These are phyloP conservation scores for Phalacrocorax brasilianus DNA, from an alignment of 2,113 vertebrate species.

Conservation along the genomic window DNA sequence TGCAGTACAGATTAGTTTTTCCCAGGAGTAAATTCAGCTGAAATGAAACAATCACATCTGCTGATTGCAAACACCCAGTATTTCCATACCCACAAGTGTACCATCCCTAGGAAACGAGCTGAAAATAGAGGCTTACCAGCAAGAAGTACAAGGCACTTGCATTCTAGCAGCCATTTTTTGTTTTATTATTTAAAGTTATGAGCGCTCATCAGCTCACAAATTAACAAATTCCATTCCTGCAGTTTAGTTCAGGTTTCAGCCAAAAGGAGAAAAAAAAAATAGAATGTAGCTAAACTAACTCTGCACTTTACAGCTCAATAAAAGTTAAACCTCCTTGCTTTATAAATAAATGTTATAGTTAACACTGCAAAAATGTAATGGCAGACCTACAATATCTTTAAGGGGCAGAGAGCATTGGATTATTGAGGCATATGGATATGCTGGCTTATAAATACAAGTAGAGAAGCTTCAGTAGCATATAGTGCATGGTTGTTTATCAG, in stretches of 20 bases:
- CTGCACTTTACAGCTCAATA: slow-evolving; percentile 8
- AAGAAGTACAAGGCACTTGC: slow-evolving; percentile 23
- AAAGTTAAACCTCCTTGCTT: slow-evolving; percentile 45
- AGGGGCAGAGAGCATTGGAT: background rate
- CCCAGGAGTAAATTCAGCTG: background rate
- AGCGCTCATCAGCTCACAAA: slow-evolving; percentile 30
- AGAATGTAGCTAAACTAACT: slow-evolving; percentile 31
- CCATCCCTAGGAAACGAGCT: background rate
- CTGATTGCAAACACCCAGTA: background rate
- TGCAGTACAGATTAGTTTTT: background rate
- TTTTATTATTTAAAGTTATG: slow-evolving; percentile 58
- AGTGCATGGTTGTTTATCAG: background rate
- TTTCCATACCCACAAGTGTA: background rate
- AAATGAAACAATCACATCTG: background rate
- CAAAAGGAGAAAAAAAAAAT: background rate
- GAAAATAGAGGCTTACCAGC: background rate
- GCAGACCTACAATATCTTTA: background rate
- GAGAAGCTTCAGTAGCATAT: slow-evolving; percentile 12
- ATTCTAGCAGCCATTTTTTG: slow-evolving; percentile 52
- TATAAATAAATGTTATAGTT: slow-evolving; percentile 53
- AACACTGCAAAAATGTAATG: slow-evolving; percentile 69
- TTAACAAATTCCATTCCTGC: slow-evolving; percentile 42
- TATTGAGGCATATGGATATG: background rate
- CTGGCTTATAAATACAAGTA: slow-evolving; percentile 13
- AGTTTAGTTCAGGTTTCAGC: slow-evolving; percentile 39